These are phyloP conservation scores for Acipenser oxyrinchus DNA, from an alignment of 2,797 vertebrate genomes.

Conservation along the genomic window DNA sequence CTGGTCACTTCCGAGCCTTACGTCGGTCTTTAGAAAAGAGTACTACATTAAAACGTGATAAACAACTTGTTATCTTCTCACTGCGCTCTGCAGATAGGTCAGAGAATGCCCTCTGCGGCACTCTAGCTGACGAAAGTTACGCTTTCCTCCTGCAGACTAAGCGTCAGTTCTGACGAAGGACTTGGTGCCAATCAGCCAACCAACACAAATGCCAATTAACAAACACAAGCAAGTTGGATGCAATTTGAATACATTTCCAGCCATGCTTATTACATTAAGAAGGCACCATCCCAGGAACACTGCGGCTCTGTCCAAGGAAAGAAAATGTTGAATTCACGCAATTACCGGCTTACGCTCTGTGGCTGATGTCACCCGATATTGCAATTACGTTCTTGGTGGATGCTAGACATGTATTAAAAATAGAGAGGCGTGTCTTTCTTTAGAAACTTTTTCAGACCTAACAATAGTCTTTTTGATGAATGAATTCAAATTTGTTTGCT, in stretches of 20 bases:
- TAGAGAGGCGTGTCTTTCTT: too few relatives aligned
- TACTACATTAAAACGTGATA: constrained; percentile 17
- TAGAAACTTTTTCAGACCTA: too few relatives aligned
- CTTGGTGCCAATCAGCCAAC: constrained; percentile 33
- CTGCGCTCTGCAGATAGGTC: constrained; percentile 6
- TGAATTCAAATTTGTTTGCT: too few relatives aligned
- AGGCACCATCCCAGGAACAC: constrained; percentile 5
- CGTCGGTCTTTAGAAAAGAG: too few relatives aligned
- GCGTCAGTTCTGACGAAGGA: constrained; percentile 26
- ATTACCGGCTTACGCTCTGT: constrained; percentile 4
- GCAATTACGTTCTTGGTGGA: constrained; percentile 5
- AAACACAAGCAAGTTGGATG: constrained; percentile 9
- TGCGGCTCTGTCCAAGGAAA: background rate
- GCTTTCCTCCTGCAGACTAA: constrained; percentile 28
- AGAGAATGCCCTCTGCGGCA: constrained; percentile 7
- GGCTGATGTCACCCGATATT: constrained; percentile 14
- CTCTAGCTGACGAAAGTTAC: constrained; percentile 17
- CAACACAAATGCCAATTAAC: constrained; percentile 36
- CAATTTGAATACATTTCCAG: constrained; percentile 9
- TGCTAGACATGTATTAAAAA: too few relatives aligned
- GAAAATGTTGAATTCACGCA: background rate
- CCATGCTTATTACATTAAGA: constrained; percentile 17
- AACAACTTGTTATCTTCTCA: constrained; percentile 18
- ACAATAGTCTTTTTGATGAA: too few relatives aligned
- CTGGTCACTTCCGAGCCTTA: too few relatives aligned